Percentiles rank a stretch among this genome's conserved stretches.
Evolutionary conservation across 2,797 vertebrate species (phyloP).

Genomic region (Sarcophilus harrisii): DNA sequence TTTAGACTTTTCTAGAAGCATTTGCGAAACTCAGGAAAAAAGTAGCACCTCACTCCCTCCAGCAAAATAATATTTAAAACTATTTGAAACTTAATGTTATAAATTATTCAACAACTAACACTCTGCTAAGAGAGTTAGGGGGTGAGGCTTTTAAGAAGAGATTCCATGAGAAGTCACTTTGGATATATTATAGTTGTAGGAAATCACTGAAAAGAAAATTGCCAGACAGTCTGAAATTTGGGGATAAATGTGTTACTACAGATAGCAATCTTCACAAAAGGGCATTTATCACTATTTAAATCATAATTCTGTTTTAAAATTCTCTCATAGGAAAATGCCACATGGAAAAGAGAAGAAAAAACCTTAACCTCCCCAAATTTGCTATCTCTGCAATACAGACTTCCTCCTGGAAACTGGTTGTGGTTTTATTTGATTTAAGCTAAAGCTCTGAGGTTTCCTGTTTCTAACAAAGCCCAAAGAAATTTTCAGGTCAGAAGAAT

Average conservation of each 20-base stretch:
- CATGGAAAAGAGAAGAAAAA: background rate
- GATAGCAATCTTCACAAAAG: background rate
- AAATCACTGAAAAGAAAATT: background rate
- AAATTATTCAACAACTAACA: background rate
- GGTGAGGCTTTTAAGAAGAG: background rate
- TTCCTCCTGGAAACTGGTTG: background rate
- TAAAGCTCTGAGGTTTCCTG: background rate
- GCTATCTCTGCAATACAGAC: conserved; percentile 3
- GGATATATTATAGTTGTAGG: background rate
- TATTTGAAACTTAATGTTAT: background rate
- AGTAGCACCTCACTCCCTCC: background rate
- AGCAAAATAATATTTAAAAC: background rate
- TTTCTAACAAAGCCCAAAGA: background rate
- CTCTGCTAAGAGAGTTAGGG: background rate
- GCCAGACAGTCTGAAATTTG: background rate
- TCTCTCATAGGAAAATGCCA: background rate
- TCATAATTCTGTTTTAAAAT: background rate
- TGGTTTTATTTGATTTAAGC: background rate
- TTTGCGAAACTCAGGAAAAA: conserved; percentile 43
- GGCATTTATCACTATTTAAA: background rate
- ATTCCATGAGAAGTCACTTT: background rate
- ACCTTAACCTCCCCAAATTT: background rate
- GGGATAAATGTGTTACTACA: background rate
- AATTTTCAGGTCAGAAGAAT: background rate
- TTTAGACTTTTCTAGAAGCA: conserved; percentile 54